phyloP scores from a whole-genome alignment of 2,888 invertebrate genomes.

The Lithodes maja region DNA sequence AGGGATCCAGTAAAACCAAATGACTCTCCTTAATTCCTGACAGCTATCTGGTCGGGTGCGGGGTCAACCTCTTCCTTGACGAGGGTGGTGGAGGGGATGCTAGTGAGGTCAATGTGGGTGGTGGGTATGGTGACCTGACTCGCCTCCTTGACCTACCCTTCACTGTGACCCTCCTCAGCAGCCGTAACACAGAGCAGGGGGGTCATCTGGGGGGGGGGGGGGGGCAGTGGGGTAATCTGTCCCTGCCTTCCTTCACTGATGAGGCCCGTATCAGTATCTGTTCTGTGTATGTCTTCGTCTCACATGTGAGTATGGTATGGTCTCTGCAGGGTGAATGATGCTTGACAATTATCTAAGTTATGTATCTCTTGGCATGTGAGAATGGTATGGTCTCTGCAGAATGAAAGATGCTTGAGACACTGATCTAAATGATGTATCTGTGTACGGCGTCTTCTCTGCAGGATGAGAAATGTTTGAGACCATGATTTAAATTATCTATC shows the following conservation, averaged over 20 bases:
- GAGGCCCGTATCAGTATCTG: constrained; percentile 22
- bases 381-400: too few species aligned
- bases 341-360: too few species aligned
- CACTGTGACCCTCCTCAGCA: not conserved
- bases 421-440: too few species aligned
- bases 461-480: too few species aligned
- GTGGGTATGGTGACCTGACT: not conserved
- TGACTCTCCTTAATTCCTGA: not conserved
- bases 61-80: not conserved
- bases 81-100: not conserved
- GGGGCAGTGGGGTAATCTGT: not conserved
- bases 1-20: too few species aligned
- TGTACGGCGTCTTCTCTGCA: too few species aligned
- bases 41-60: not conserved
- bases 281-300: constrained; percentile 27
- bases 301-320: not conserved
- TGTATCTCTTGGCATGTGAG: too few species aligned
- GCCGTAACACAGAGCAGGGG: too few species aligned
- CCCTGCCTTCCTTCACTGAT: not conserved
- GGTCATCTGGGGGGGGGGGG: too few species aligned
- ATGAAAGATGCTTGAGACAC: too few species aligned
- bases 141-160: not conserved
- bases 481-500: too few species aligned
- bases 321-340: not conserved
- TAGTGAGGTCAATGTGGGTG: not conserved